Evolutionary conservation across 2,113 vertebrate genomes (phyloP).

Genomic region (Osmerus mordax): DNA sequence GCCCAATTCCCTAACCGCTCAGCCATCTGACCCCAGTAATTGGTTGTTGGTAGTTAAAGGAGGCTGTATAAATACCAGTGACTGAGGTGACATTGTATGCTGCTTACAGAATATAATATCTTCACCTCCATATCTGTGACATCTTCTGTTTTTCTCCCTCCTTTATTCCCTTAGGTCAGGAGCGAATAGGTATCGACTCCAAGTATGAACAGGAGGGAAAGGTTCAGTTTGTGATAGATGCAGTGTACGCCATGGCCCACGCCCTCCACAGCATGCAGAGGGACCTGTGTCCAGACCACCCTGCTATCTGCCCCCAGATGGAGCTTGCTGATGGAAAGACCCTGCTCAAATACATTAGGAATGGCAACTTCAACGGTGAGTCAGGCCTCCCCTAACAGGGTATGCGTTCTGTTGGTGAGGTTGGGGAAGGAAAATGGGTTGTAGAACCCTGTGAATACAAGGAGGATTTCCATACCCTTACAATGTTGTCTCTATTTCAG

Average conservation of each 20-base stretch:
- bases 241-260: conserved; percentile 71
- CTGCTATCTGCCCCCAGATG: conserved; percentile 66
- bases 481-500: neutral
- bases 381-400: neutral
- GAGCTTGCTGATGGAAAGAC: conserved; percentile 66
- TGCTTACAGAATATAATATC: conserved; percentile 7
- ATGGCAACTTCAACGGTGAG: conserved; percentile 71
- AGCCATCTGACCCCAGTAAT: neutral
- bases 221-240: conserved; percentile 74
- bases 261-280: conserved; percentile 71
- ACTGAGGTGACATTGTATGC: neutral
- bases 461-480: neutral
- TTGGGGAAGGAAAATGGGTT: too few species aligned
- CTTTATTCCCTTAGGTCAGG: conserved; percentile 57
- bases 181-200: conserved; percentile 70
- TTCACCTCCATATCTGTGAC: neutral
- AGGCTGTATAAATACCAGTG: too few species aligned
- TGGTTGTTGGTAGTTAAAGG: neutral
- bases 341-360: conserved; percentile 69
- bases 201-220: conserved; percentile 72
- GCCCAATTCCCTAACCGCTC: too few species aligned
- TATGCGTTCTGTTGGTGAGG: neutral
- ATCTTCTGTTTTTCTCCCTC: neutral
- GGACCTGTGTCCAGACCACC: conserved; percentile 67
- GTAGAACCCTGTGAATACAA: neutral